A percentile compares a stretch with the other conserved stretches of the same genome.
phyloP scores from a whole-genome alignment of 2,797 vertebrate species.

The Anabas testudineus region DNA sequence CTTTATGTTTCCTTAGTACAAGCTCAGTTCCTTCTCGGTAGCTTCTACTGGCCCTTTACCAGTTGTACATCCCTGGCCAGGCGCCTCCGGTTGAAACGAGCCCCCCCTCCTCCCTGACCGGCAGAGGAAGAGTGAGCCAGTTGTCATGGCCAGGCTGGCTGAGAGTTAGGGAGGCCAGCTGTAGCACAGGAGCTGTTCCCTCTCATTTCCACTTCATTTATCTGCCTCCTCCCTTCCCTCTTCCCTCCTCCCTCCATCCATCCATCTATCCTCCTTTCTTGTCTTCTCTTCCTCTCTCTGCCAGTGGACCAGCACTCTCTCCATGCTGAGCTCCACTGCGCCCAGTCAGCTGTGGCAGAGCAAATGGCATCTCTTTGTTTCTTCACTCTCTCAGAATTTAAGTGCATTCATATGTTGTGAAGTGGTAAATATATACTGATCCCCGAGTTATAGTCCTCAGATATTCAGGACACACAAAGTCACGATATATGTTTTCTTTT shows the following conservation, averaged over 20 bases:
- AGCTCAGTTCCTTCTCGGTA: constrained; percentile 15
- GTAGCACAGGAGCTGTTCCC: constrained; percentile 79
- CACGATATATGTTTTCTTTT: neutral
- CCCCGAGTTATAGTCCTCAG: neutral
- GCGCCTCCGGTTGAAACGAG: constrained; percentile 8
- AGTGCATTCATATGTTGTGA: constrained; percentile 29
- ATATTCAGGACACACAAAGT: constrained; percentile 7
- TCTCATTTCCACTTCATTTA: constrained; percentile 86
- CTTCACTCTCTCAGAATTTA: constrained; percentile 52
- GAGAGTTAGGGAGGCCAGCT: constrained; percentile 78
- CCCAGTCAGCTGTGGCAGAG: constrained; percentile 80
- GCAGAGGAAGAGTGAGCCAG: constrained; percentile 50
- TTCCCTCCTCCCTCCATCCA: constrained; percentile 5
- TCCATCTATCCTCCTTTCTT: constrained; percentile 34
- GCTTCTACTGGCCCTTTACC: constrained; percentile 56
- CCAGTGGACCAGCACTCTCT: constrained; percentile 58
- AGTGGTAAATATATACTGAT: constrained; percentile 5
- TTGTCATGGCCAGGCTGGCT: constrained; percentile 75
- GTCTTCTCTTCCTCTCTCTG: constrained; percentile 46
- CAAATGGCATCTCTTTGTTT: constrained; percentile 78
- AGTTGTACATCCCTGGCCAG: constrained; percentile 17
- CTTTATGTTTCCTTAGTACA: neutral
- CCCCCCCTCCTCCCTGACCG: constrained; percentile 5
- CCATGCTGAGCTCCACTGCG: constrained; percentile 73
- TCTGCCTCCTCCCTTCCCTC: constrained; percentile 51